Evolutionary conservation across 2,888 invertebrate genomes (phyloP).

Genomic region (Amblyjoppa fuscipennis): DNA sequence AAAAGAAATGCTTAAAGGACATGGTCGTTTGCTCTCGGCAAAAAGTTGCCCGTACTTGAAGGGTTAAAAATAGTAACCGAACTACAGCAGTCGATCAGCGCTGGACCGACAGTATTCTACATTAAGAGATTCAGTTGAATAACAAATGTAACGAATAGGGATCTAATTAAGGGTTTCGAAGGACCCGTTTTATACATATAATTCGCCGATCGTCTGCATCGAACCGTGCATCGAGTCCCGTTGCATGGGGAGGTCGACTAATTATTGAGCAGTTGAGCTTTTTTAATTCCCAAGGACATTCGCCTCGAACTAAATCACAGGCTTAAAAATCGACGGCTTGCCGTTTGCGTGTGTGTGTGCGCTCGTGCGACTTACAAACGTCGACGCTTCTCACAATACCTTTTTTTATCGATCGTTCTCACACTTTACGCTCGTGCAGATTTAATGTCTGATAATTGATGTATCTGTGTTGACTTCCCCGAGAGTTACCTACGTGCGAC

Average conservation of each 20-base stretch:
- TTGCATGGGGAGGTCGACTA: not conserved
- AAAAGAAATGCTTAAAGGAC: no score
- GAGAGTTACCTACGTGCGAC: not conserved
- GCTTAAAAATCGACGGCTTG: not conserved
- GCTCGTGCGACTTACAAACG: not conserved
- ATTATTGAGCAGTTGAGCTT: not conserved
- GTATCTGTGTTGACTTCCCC: not conserved
- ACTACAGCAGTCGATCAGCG: not conserved
- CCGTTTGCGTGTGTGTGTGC: not conserved
- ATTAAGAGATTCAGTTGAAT: not conserved
- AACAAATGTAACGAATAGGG: not conserved
- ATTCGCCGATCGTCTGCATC: not conserved
- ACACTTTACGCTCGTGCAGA: not conserved
- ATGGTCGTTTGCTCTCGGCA: no score
- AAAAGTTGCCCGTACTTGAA: no score
- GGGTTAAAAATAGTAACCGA: not conserved
- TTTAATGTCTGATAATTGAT: not conserved
- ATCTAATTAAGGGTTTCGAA: not conserved
- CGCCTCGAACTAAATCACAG: conserved; percentile 4
- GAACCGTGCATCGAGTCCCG: not conserved
- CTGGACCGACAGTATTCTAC: not conserved
- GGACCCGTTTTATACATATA: not conserved
- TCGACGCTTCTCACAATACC: not conserved
- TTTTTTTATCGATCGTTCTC: conserved; percentile 10
- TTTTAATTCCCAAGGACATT: not conserved